Evolutionary conservation across 2,113 vertebrate species (phyloP).

Genomic region (Hippocampus barbouri): DNA sequence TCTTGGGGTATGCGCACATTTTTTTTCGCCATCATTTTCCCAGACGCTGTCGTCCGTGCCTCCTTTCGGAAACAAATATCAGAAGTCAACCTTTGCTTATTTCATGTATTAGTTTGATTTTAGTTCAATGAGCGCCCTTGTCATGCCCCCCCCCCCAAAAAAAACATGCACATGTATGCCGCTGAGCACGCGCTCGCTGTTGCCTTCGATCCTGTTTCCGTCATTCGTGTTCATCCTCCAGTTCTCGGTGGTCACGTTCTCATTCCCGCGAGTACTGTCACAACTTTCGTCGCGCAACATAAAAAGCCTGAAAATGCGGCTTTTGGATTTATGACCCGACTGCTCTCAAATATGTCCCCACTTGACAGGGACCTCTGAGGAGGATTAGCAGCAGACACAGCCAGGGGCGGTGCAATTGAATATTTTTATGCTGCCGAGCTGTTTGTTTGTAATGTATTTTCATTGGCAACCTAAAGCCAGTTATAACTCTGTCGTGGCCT

Average conservation of each 20-base stretch:
- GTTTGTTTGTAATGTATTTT: constrained; percentile 47
- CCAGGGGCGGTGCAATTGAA: constrained; percentile 47
- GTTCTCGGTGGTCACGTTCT: constrained; percentile 13
- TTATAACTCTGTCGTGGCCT: constrained; percentile 26
- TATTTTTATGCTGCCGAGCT: constrained; percentile 57
- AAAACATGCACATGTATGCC: neutral
- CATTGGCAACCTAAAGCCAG: constrained; percentile 15
- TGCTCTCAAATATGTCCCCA: constrained; percentile 50
- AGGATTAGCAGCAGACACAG: constrained; percentile 59
- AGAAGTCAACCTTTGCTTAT: neutral
- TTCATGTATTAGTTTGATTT: neutral
- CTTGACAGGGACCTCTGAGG: constrained; percentile 42
- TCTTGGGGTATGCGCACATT: neutral
- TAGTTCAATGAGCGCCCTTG: too few species aligned
- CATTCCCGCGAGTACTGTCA: constrained; percentile 30
- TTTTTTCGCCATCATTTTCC: neutral
- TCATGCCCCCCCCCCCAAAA: too few species aligned
- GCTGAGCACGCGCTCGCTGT: neutral
- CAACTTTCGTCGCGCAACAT: constrained; percentile 36
- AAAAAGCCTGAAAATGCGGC: constrained; percentile 39
- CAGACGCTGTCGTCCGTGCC: neutral
- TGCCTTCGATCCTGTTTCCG: constrained; percentile 11
- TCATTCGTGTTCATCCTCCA: constrained; percentile 8
- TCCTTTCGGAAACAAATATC: neutral
- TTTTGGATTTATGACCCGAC: constrained; percentile 54